phyloP scores from a whole-genome alignment of 2,113 vertebrate genomes.

The Nycticryphes semicollaris region DNA sequence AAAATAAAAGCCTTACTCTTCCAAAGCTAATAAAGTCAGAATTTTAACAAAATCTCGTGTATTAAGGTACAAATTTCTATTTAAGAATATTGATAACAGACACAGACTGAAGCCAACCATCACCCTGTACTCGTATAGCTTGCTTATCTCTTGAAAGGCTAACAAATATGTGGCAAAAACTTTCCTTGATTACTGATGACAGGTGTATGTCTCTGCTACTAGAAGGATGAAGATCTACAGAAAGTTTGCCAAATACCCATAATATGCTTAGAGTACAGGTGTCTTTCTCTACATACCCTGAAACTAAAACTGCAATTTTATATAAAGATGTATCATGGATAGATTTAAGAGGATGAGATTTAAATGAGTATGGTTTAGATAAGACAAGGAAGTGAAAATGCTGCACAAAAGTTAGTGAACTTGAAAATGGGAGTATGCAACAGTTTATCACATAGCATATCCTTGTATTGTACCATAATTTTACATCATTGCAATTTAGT shows the following conservation, averaged over 20 bases:
- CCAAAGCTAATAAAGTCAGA: not conserved
- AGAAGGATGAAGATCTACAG: not conserved
- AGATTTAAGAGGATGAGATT: not conserved
- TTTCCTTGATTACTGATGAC: not conserved
- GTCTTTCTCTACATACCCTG: not conserved
- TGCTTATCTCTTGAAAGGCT: not conserved
- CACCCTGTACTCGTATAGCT: not conserved
- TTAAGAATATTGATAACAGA: not conserved
- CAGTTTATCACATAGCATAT: not conserved
- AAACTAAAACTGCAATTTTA: not conserved
- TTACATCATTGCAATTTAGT: not conserved
- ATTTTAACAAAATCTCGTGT: not conserved
- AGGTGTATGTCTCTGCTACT: not conserved
- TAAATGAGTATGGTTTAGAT: not conserved
- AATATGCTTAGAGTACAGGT: not conserved
- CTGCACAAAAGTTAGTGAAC: not conserved
- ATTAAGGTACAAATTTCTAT: not conserved
- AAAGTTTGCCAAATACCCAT: not conserved
- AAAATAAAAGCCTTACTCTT: not conserved
- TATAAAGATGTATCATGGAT: not conserved
- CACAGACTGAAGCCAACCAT: not conserved
- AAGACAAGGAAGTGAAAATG: not conserved
- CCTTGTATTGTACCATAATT: conserved; percentile 8
- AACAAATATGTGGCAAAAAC: not conserved
- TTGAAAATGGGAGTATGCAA: not conserved